Percentiles rank a stretch among this genome's conserved stretches.
Conservation (phyloP, 2,797 vertebrate species). For the Phataginus tricuspis region DNA sequence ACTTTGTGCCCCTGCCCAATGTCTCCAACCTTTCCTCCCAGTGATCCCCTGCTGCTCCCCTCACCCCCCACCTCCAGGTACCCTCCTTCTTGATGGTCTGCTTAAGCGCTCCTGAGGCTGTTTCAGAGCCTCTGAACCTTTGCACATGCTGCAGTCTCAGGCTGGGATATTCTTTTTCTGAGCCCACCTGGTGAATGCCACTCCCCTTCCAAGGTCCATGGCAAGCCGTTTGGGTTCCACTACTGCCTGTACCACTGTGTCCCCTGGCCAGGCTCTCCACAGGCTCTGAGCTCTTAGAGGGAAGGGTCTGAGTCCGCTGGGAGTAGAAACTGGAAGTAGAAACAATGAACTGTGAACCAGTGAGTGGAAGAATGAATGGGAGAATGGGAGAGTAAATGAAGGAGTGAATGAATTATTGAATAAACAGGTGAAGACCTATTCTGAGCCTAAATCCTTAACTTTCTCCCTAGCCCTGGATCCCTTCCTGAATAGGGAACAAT, state of each 20-base stretch:
- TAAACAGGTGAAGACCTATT: background rate
- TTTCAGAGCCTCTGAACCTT: background rate
- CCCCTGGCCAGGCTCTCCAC: background rate
- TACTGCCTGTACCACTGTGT: background rate
- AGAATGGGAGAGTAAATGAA: background rate
- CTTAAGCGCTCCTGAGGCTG: background rate
- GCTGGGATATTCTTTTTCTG: background rate
- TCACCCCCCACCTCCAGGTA: background rate
- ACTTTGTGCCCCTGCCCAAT: background rate
- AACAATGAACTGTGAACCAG: background rate
- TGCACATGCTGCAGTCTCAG: background rate
- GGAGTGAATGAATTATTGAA: background rate
- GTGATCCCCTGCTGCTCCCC: background rate
- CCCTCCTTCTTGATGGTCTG: background rate
- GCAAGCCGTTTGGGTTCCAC: background rate
- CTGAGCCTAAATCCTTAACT: background rate
- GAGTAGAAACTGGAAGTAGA: background rate
- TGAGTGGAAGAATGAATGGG: constrained; percentile 21
- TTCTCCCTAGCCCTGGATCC: background rate
- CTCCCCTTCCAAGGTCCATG: background rate
- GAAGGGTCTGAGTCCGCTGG: background rate
- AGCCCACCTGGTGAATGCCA: background rate
- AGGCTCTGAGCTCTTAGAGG: background rate
- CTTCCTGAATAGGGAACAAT: background rate
- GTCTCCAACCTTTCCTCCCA: background rate